phyloP scores from a whole-genome alignment of 1,140 invertebrate species.

The Belonocnema kinseyi region DNA sequence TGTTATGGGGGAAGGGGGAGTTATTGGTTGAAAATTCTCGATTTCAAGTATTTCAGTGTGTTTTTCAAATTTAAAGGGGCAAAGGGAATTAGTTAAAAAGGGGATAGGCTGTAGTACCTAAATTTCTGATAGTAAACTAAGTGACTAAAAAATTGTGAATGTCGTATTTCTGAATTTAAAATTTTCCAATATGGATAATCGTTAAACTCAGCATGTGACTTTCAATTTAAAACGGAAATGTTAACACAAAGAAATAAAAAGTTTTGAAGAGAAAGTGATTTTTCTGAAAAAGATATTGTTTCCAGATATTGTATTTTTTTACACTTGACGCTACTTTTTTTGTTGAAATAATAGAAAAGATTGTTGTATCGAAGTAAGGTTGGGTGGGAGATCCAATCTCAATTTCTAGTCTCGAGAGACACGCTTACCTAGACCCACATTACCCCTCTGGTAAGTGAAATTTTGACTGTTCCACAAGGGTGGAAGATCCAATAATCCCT shows the following conservation, averaged over 20 bases:
- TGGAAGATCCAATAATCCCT: conserved; percentile 58
- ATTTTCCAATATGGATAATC: too few species aligned
- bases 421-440: conserved; percentile 11
- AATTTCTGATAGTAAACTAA: too few species aligned
- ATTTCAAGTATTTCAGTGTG: too few species aligned
- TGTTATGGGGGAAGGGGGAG: too few species aligned
- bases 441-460: conserved; percentile 54
- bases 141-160: too few species aligned
- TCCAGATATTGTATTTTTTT: not conserved
- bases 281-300: not conserved
- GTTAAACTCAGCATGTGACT: too few species aligned
- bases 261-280: not conserved
- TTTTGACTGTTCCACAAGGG: conserved; percentile 56
- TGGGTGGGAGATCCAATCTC: conserved; percentile 25
- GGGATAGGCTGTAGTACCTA: too few species aligned
- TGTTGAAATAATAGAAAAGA: not conserved
- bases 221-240: too few species aligned
- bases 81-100: too few species aligned
- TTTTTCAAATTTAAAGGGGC: too few species aligned
- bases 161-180: too few species aligned
- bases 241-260: not conserved
- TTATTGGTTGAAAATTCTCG: too few species aligned
- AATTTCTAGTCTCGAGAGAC: conserved; percentile 4
- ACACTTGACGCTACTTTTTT: conserved; percentile 2
- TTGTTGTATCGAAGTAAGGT: conserved; percentile 9